phyloP scores from a whole-genome alignment of 2,888 invertebrate species.

The Mythimna loreyi region DNA sequence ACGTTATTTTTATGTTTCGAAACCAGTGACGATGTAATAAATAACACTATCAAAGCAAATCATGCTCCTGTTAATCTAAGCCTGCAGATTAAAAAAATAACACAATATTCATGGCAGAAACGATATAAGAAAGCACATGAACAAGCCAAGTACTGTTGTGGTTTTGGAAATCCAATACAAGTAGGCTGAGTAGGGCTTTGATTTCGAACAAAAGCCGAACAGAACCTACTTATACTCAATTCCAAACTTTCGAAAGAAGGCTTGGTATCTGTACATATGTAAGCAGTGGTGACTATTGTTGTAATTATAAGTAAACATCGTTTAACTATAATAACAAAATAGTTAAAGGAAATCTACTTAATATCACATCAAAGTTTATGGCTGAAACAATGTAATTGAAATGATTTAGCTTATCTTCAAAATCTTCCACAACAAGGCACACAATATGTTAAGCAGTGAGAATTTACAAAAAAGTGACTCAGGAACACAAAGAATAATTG shows the following conservation, averaged over 20 bases:
- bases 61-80: no score
- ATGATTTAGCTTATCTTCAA: background rate
- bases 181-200: conserved; percentile 26
- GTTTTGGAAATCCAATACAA: conserved; percentile 29
- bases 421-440: no score
- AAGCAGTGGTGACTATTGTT: conserved; percentile 5
- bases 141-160: background rate
- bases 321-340: conserved; percentile 22
- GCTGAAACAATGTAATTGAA: conserved; percentile 7
- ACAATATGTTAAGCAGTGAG: no score
- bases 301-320: conserved; percentile 31
- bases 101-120: background rate
- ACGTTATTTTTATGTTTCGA: no score
- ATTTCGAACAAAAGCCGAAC: conserved; percentile 24
- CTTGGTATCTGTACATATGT: no score
- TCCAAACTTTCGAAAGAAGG: background rate
- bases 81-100: background rate
- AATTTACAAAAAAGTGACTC: no score
- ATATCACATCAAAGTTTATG: conserved; percentile 11
- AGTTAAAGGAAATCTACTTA: conserved; percentile 60
- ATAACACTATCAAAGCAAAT: no score
- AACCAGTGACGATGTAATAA: no score
- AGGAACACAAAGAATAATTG: no score
- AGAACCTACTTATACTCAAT: conserved; percentile 50
- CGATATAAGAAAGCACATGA: background rate